Evolutionary conservation across 2,797 vertebrate species (phyloP).

Genomic region (Thaleichthys pacificus): DNA sequence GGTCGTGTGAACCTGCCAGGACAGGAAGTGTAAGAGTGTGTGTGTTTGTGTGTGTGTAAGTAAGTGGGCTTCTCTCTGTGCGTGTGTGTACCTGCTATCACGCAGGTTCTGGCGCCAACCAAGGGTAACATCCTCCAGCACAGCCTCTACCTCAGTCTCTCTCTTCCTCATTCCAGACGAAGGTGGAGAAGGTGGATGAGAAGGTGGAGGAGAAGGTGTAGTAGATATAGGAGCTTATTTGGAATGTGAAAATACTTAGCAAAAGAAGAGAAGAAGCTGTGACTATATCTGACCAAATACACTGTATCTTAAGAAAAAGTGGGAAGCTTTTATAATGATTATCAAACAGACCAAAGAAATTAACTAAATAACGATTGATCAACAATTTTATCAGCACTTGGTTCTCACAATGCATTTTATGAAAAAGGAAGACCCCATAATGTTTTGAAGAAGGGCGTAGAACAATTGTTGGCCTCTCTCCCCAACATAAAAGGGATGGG

Average conservation of each 20-base stretch:
- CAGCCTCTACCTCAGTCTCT: slow-evolving; percentile 30
- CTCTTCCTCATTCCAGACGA: slow-evolving; percentile 56
- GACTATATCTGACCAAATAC: too few relatives aligned
- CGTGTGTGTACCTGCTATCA: slow-evolving; percentile 4
- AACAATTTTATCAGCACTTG: too few relatives aligned
- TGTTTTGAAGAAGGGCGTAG: not conserved
- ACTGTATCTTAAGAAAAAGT: too few relatives aligned
- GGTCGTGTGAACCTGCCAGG: slow-evolving; percentile 5
- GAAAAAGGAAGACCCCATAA: not conserved
- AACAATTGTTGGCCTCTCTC: not conserved
- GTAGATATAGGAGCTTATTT: slow-evolving; percentile 54
- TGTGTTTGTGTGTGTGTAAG: slow-evolving; percentile 5
- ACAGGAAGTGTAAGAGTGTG: slow-evolving; percentile 4
- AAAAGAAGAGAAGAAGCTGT: too few relatives aligned
- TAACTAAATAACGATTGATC: too few relatives aligned
- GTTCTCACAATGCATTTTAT: too few relatives aligned
- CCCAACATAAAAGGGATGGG: not conserved
- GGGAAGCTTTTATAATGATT: too few relatives aligned
- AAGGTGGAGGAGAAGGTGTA: slow-evolving; percentile 49
- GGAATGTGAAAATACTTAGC: slow-evolving; percentile 32
- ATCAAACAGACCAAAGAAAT: too few relatives aligned
- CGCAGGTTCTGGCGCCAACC: slow-evolving; percentile 18
- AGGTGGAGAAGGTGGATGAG: slow-evolving; percentile 47
- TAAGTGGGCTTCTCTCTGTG: not conserved
- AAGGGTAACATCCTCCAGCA: slow-evolving; percentile 32